Base-by-base conservation (phyloP, 2,888 invertebrate species). In the Keiferia lycopersicella region DNA sequence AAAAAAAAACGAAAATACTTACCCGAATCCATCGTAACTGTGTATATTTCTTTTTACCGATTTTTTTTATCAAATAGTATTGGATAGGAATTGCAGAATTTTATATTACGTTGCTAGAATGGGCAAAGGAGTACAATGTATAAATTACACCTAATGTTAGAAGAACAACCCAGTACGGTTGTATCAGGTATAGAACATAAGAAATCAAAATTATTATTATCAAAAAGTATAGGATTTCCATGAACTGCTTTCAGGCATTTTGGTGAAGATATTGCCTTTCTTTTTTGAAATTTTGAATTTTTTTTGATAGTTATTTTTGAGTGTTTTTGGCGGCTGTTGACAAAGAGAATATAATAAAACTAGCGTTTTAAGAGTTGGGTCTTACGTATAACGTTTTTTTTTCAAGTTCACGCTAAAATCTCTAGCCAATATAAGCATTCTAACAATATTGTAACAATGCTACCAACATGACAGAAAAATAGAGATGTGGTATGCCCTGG, bases 221-320 rank as follows among this genome's bases (percentile, higher is more conserved):
- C 8, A 89, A 30, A 66, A 88, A 87, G 68, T 86, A 87, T 63
- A 88, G 70, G 70, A 89, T 86, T 88, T 89, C 88, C 88, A 88
- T 88, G 82, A 80, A 85, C 68, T 74, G 75, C 73, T 74, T 59
- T 64, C 65, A 11, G 67, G 60, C 84, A 85, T 83, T 65, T 76
- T 82, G 71, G 16, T n/a, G 26, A 56, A n/a, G n/a, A 14, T 53
- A n/a, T n/a, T n/a, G n/a, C n/a, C n/a, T 48, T 8, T 3, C 1
- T 20, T 2, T 22, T 8, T 41, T 11, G 2, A 30, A 6, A 6
- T 34, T 34, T 34, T 34, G 34, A 34, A 2, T 26, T 4, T 26
- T 26, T 26, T 26, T 26, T 26, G n/a, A n/a, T n/a, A n/a, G n/a
- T 26, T 4, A 26, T 26, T 26, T 26, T 4, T 26, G 26, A 26